Base-by-base conservation (phyloP, 2,797 vertebrate genomes). In the Chloroceryle amazona region DNA sequence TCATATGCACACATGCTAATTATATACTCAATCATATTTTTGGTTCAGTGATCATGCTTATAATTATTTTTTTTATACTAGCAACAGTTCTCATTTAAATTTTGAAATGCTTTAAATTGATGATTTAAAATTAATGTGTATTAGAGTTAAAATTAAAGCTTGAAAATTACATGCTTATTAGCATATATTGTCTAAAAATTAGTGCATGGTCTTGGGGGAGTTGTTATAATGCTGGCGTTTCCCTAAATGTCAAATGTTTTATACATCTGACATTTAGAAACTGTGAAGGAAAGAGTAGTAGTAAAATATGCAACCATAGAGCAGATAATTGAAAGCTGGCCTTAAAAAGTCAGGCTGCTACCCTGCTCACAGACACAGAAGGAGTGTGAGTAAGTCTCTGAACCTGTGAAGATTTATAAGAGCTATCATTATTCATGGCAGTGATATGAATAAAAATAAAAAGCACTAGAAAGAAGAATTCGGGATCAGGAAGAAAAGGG, bases 241-340 rank as follows among this genome's bases (percentile, higher is more conserved):
- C 67, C 20, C 21, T 63, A 94, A 93, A 94, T 92, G 88, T 92
- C 81, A 90, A 86, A 85, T 70, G 39, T 60, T 90, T 94, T 79
- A 90, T 82, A 44, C 17, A 29, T 35, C 81, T 97, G 94, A 92
- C 93, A 86, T 94, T 94, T 89, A 93, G 81, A 84, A 92, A 75
- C 62, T 39, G 16, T 73, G 60, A 86, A 82, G 47, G 70, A 76
- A 88, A 86, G 60, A 71, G 33, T 47, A 87, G 63, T 67, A 26
- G 39, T 80, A 71, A 96, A 93, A 93, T 65, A 84, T 0, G 4
- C 9, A 8, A 65, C 63, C 52, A 23, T 5, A 42, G 33, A 80
- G 71, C 60, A 87, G 71, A 41, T 92, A 94, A 96, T 85, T 96
- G 83, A 96, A 89, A 95, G 44, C 39, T 81, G 44, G 72, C 41